A percentile compares a stretch with the other conserved stretches of the same genome.
Conservation (phyloP, 2,797 vertebrate species). For the Macropus fuliginosus region DNA sequence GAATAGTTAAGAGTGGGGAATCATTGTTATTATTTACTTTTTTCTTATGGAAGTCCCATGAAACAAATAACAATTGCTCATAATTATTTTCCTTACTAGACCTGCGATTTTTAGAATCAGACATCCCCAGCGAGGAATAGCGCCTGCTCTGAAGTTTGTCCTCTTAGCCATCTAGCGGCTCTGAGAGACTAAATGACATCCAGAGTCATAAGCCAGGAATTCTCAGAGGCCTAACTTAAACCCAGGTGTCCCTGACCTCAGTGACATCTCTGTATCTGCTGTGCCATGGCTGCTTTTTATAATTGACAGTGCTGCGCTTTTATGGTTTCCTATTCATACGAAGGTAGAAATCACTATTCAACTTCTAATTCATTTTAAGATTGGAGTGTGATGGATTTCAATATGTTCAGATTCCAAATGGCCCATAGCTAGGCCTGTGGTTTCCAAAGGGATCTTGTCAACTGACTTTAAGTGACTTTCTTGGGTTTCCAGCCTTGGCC, state of each 20-base stretch:
- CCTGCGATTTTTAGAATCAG: background rate
- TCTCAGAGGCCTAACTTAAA: background rate
- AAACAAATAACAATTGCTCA: background rate
- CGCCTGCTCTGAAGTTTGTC: background rate
- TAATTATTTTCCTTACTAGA: background rate
- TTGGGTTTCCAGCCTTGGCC: background rate
- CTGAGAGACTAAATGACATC: background rate
- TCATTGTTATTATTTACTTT: background rate
- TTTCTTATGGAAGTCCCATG: background rate
- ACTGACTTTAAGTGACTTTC: background rate
- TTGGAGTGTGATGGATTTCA: background rate
- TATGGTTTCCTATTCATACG: background rate
- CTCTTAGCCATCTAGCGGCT: background rate
- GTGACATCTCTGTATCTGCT: background rate
- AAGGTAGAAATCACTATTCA: background rate
- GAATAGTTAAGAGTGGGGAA: background rate
- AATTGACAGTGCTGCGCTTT: background rate
- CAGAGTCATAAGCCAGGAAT: background rate
- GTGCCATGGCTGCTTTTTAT: background rate
- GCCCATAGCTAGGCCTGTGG: background rate
- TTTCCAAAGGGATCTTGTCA: background rate
- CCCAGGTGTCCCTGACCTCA: background rate
- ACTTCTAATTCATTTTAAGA: background rate
- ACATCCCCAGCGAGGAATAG: background rate
- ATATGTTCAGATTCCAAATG: background rate